Base-by-base conservation (phyloP, 2,113 vertebrate genomes). In the Aramus guarauna region DNA sequence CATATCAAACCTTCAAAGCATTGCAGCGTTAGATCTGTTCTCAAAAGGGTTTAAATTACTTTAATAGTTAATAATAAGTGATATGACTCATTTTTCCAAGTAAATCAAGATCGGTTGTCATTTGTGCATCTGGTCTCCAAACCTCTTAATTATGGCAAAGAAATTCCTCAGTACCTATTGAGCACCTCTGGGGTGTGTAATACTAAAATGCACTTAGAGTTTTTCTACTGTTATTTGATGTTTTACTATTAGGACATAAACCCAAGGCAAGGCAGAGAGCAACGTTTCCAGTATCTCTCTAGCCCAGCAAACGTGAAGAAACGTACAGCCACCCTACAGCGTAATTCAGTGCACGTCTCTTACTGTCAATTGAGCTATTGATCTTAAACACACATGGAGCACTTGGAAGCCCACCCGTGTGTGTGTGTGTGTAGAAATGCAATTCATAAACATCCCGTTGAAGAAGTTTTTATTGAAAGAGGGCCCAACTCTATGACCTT, bases 1-100 rank as follows among this genome's bases (percentile, higher is more conserved):
- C 96, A 45, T 95, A 97, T 96, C 97, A 95, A 97, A 89, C 95
- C 96, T 98, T 98, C 98, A 98, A 98, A 98, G 98, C 93, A 76
- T 36, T 78, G 87, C 34, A 9, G 80, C 18, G 30, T 98, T 96
- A 97, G 97, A 98, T 98, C 96, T 97, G 88, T 90, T 98, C 97
- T 98, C 97, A 88, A 96, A 97, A 97, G 97, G 91, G 55, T 96
- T 97, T 96, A 95, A 95, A 97, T 91, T 94, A 95, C 96, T 97
- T 97, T 96, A 97, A 96, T 97, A 96, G 97, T 98, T 98, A 97
- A 98, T 95, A 97, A 93, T 94, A 97, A 96, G 94, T 90, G 94
- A 97, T 96, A 94, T 96, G 96, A 96, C 92, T 96, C 78, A 91
- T 96, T 97, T 97, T 95, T 85, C 82, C 41, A 52, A 87, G 85